Conservation (phyloP, 2,113 vertebrate species). For the Scomber scombrus region DNA sequence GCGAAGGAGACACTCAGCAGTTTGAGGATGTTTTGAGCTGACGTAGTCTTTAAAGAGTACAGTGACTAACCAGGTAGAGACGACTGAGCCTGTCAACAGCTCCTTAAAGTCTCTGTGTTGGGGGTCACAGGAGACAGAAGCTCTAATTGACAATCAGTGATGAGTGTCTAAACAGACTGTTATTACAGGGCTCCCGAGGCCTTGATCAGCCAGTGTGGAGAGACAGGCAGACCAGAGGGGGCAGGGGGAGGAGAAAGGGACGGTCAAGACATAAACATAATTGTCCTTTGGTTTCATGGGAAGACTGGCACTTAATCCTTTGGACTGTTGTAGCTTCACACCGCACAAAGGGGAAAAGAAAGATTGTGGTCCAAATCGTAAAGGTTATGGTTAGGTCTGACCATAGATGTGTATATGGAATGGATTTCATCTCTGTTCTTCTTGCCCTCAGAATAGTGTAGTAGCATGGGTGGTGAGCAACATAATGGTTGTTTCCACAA, state of each 20-base stretch:
- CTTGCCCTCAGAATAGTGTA: conserved; percentile 13
- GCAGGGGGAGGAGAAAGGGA: conserved; percentile 12
- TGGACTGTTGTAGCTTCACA: conserved; percentile 13
- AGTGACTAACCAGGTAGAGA: conserved; percentile 68
- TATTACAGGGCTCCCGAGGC: conserved; percentile 52
- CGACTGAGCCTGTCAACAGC: conserved; percentile 66
- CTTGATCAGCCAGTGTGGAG: conserved; percentile 69
- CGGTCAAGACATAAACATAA: conserved; percentile 39
- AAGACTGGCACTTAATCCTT: conserved; percentile 28
- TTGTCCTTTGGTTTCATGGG: conserved; percentile 35
- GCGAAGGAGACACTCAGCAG: conserved; percentile 23
- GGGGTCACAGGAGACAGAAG: conserved; percentile 63
- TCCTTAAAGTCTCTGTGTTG: conserved; percentile 59
- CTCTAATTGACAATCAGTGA: conserved; percentile 76
- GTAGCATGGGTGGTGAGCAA: conserved; percentile 38
- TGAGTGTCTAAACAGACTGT: conserved; percentile 68
- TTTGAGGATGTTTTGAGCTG: conserved; percentile 34
- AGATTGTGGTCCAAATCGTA: conserved; percentile 20
- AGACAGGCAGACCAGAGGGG: conserved; percentile 36
- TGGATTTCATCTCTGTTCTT: conserved; percentile 21
- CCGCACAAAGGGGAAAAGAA: conserved; percentile 26
- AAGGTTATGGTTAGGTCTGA: conserved; percentile 13
- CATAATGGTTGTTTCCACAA: conserved; percentile 60
- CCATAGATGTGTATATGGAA: conserved; percentile 20
- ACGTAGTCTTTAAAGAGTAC: conserved; percentile 32